phyloP scores from a whole-genome alignment of 2,888 invertebrate genomes.

The Antheraea assamensis region DNA sequence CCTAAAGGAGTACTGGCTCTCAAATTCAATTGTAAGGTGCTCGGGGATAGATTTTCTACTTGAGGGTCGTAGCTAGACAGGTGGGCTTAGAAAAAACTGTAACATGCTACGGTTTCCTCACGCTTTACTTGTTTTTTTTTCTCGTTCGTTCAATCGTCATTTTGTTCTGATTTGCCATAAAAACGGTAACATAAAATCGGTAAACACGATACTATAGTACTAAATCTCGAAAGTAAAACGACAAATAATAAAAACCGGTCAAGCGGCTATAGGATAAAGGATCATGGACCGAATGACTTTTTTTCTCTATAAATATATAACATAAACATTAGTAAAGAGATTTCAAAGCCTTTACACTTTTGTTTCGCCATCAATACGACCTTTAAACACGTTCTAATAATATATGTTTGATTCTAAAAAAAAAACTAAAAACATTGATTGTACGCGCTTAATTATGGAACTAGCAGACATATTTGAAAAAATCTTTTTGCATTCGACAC shows the following conservation, averaged over 20 bases:
- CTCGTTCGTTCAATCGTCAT: not conserved
- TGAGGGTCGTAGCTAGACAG: not conserved
- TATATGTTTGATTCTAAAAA: too few species aligned
- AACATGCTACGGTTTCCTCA: not conserved
- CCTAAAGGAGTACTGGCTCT: not conserved
- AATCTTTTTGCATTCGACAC: too few species aligned
- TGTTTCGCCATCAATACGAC: too few species aligned
- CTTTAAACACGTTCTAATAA: too few species aligned
- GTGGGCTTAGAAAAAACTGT: not conserved
- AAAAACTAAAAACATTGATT: too few species aligned
- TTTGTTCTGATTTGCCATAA: not conserved
- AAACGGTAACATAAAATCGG: not conserved
- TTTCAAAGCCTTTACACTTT: too few species aligned
- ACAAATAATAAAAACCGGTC: not conserved
- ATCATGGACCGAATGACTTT: not conserved
- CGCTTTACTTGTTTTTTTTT: not conserved
- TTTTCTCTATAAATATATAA: not conserved
- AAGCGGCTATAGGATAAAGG: not conserved
- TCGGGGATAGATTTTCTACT: not conserved
- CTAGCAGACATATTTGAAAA: too few species aligned
- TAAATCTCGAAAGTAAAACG: not conserved
- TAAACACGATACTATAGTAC: not conserved
- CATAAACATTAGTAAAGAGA: not conserved
- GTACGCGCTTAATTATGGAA: too few species aligned
- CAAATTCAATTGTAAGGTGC: not conserved